phyloP scores from a whole-genome alignment of 37 sponge, comb jelly and placozoan genomes.

The Axinella damicornis region DNA sequence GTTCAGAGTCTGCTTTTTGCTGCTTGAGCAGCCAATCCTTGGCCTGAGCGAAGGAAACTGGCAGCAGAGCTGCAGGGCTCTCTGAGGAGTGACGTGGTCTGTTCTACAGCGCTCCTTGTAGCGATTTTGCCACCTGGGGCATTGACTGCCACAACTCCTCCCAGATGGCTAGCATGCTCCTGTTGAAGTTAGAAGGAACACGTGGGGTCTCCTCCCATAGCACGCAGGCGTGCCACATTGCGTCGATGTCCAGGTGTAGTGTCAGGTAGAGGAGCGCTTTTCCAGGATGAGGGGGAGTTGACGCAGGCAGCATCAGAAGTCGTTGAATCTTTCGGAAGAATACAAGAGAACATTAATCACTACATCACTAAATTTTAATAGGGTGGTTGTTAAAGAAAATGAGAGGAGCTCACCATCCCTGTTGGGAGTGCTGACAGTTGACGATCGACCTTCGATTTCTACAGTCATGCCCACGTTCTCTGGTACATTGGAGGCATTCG shows the following conservation, averaged over 20 bases:
- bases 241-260: conserved; percentile 33
- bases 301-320: conserved; percentile 3
- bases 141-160: conserved; percentile 57
- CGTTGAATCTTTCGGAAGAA: conserved; percentile 9
- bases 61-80: conserved; percentile 44
- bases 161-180: conserved; percentile 40
- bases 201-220: conserved; percentile 50
- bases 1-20: conserved; percentile 42
- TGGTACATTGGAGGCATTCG: no score
- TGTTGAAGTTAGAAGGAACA: conserved; percentile 52
- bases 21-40: conserved; percentile 60
- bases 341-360: no score
- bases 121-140: conserved; percentile 48
- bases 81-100: conserved; percentile 3
- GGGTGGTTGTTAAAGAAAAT: no score
- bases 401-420: no score
- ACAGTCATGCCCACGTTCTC: no score
- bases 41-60: conserved; percentile 60
- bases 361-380: no score
- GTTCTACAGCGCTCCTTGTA: conserved; percentile 48
- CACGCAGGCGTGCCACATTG: conserved; percentile 41
- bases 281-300: conserved; percentile 5
- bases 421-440: no score
- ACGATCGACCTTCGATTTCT: no score
- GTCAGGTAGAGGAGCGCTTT: conserved; percentile 20